Evolutionary conservation across 2,797 vertebrate species (phyloP).

Genomic region (Falco biarmicus): DNA sequence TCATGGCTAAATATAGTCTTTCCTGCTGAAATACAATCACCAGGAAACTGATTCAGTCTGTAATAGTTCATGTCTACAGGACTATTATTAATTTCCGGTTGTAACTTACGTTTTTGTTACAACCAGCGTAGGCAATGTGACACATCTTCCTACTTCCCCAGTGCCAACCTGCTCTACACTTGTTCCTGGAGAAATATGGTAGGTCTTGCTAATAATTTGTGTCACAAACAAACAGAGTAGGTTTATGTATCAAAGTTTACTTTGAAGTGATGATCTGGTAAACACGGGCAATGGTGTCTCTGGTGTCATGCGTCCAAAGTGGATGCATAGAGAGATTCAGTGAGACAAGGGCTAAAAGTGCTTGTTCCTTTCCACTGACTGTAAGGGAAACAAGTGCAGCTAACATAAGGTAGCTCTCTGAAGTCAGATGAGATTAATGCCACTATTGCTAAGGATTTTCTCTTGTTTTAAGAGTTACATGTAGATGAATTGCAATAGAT

Average conservation of each 20-base stretch:
- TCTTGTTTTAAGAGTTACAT: neutral
- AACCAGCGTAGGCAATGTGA: neutral
- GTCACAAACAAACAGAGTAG: neutral
- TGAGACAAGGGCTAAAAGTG: neutral
- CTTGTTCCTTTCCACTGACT: neutral
- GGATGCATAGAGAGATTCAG: neutral
- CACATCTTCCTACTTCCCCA: neutral
- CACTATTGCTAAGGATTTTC: neutral
- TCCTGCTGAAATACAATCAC: neutral
- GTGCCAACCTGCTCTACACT: neutral
- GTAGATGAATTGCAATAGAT: neutral
- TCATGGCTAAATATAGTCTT: neutral
- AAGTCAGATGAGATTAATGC: neutral
- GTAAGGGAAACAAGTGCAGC: neutral
- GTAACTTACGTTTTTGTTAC: neutral
- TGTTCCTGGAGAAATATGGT: neutral
- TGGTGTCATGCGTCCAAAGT: neutral
- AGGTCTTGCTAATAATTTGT: neutral
- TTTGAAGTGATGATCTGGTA: neutral
- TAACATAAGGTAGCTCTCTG: neutral
- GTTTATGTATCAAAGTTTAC: neutral
- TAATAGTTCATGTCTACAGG: neutral
- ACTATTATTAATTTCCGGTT: neutral
- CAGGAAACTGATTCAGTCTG: neutral
- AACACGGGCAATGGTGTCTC: fast-evolving